Evolutionary conservation across 2,113 vertebrate species (phyloP).

Genomic region (Petaurus breviceps): DNA sequence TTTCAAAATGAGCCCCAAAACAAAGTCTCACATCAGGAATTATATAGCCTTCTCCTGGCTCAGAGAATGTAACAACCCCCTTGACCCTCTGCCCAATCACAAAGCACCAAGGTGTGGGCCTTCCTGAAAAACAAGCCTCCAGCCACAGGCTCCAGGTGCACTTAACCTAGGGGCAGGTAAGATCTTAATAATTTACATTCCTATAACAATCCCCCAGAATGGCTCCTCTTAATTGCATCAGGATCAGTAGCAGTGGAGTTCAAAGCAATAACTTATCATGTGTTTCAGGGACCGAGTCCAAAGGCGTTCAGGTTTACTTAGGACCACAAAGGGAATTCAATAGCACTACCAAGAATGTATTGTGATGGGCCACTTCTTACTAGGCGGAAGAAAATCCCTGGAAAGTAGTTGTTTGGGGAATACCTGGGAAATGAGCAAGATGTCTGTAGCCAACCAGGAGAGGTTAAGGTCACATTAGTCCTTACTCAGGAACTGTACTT

Average conservation of each 20-base stretch:
- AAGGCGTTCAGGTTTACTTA: neutral
- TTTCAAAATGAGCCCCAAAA: too few relatives aligned
- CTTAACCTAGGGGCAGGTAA: too few relatives aligned
- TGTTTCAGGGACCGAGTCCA: neutral
- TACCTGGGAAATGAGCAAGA: neutral
- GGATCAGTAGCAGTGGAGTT: neutral
- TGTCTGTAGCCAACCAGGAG: neutral
- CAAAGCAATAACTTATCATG: neutral
- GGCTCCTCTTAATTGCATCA: neutral
- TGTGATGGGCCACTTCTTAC: neutral
- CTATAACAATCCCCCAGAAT: neutral
- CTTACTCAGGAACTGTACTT: neutral
- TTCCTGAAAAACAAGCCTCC: too few relatives aligned
- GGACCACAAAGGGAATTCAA: neutral
- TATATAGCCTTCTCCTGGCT: too few relatives aligned
- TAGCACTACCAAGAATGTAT: neutral
- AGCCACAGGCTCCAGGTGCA: too few relatives aligned
- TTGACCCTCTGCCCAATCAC: too few relatives aligned
- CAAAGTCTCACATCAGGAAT: too few relatives aligned
- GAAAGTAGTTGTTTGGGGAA: neutral
- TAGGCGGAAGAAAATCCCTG: neutral
- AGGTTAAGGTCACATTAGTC: neutral
- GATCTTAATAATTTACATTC: too few relatives aligned
- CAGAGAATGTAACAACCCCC: too few relatives aligned
- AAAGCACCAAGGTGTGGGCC: too few relatives aligned